These are phyloP conservation scores for Serripes groenlandicus DNA, from an alignment of 2,888 invertebrate genomes.

Conservation along the genomic window DNA sequence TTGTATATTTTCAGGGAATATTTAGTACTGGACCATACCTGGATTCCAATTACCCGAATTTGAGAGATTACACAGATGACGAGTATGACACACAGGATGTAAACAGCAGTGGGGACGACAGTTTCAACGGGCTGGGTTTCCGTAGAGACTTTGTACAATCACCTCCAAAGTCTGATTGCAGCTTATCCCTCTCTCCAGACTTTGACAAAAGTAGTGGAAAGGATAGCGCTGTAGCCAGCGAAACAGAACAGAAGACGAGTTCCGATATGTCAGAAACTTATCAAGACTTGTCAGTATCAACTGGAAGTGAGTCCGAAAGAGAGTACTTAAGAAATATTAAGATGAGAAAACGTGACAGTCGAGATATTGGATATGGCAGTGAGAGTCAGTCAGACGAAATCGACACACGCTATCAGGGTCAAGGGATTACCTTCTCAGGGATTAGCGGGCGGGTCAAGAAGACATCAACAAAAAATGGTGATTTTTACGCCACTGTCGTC, in stretches of 20 bases:
- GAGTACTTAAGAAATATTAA: constrained; percentile 67
- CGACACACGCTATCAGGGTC: constrained; percentile 68
- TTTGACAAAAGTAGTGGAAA: constrained; percentile 77
- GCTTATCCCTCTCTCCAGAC: constrained; percentile 58
- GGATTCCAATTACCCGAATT: constrained; percentile 35
- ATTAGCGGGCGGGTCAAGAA: constrained; percentile 56
- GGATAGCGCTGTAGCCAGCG: constrained; percentile 81
- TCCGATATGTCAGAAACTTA: constrained; percentile 72
- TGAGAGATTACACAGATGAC: constrained; percentile 55
- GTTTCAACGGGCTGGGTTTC: constrained; percentile 61
- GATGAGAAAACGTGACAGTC: constrained; percentile 65
- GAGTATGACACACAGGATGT: constrained; percentile 66
- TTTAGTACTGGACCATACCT: constrained; percentile 57
- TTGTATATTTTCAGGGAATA: constrained; percentile 65
- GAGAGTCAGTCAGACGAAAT: constrained; percentile 86
- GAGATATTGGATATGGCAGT: constrained; percentile 86
- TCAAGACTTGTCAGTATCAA: constrained; percentile 65
- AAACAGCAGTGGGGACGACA: constrained; percentile 68
- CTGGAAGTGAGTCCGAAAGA: constrained; percentile 73
- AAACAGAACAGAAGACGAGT: constrained; percentile 79
- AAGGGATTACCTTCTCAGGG: constrained; percentile 65
- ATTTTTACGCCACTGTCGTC: constrained; percentile 62
- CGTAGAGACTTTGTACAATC: constrained; percentile 68
- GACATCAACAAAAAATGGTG: constrained; percentile 50
- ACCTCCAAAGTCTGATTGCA: constrained; percentile 62